Evolutionary conservation across 2,888 invertebrate genomes (phyloP), one percentile per base, ranked within the genome.

Genomic region (Dynastes hyllus): DNA sequence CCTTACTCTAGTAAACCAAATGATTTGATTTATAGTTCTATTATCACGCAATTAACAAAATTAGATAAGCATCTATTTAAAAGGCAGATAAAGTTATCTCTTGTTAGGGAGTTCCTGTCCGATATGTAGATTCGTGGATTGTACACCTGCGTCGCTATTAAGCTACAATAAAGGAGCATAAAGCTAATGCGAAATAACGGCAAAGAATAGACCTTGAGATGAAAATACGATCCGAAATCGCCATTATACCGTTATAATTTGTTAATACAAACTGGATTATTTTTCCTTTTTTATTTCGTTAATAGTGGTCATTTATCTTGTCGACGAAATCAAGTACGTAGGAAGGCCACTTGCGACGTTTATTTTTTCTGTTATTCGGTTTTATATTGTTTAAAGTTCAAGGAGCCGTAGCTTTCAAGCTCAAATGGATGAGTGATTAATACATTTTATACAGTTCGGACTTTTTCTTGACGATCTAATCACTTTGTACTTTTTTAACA

Each of bases 121-220:
- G 8, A 45, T 8, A 37, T 3, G 4, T 37, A 37, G 3, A 37
- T 37, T 2, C 37, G 37, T 11, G 8, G 0, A 11, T 45, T 45
- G 45, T 5, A 45, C 9, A 11, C 45, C 8, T 45, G 45, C 8
- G 2, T 45, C 45, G 45, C 45, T 45, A 45, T 45, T 45, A 45
- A 8, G 45, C 8, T 11, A 45, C 45, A 45, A 11, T 16, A n/a
- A 55, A 55, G 22, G 55, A 55, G 55, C 55, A 45, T 1, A 63
- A 63, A 63, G 32, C 55, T 51, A 55, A 37, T 16, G 5, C 37
- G 32, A 55, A 53, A 71, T 71, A 71, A 71, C 71, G 71, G 55
- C 71, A 71, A 50, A 55, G 50, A 55, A 71, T 71, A 71, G 71
- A 32, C 71, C 71, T 71, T 71, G 71, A 71, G 32, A 71, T 55